Percentiles rank a stretch among this genome's conserved stretches.
Evolutionary conservation across 2,113 vertebrate species (phyloP).

Genomic region (Pachycephala philippinensis): DNA sequence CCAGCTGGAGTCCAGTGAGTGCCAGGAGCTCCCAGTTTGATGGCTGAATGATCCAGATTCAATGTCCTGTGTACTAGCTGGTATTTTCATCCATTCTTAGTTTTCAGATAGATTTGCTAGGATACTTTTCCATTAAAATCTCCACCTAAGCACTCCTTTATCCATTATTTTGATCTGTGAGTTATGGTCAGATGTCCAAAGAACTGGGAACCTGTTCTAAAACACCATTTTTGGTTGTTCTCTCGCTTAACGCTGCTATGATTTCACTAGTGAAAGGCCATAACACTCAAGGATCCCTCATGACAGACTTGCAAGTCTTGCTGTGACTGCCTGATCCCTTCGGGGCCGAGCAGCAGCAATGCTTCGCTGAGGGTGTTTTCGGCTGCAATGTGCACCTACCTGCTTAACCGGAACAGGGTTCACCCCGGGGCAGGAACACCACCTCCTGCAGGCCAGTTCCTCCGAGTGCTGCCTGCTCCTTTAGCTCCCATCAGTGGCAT

Average conservation of each 20-base stretch:
- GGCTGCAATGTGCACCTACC: background rate
- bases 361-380: background rate
- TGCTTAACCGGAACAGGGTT: background rate
- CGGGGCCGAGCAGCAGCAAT: background rate
- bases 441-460: rapidly evolving
- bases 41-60: background rate
- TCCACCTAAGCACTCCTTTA: background rate
- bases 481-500: background rate
- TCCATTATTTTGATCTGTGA: background rate
- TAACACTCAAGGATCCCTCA: background rate
- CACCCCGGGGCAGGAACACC: rapidly evolving
- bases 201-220: background rate
- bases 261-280: background rate
- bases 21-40: background rate
- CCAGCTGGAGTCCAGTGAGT: background rate
- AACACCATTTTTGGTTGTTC: background rate
- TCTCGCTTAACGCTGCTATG: background rate
- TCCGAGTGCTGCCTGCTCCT: rapidly evolving
- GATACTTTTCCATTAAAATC: background rate
- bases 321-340: background rate
- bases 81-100: background rate
- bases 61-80: background rate
- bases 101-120: background rate
- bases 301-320: background rate
- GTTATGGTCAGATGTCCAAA: background rate